Base-by-base conservation (phyloP, 2,888 invertebrate species). In the Lasioglossum villosulum region DNA sequence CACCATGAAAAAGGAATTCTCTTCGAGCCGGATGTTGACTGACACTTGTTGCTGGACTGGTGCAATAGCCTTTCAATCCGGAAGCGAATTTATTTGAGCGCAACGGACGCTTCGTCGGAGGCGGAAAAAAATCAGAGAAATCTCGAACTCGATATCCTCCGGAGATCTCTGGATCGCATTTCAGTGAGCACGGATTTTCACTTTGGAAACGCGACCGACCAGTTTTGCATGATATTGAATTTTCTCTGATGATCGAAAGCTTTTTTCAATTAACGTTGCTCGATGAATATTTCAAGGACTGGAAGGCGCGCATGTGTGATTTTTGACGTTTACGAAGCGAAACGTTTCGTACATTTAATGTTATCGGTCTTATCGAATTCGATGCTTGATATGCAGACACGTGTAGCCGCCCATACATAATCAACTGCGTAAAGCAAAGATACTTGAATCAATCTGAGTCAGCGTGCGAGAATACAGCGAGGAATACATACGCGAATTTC, bases 21-120 rank as follows among this genome's bases (percentile, higher is more conserved):
- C n/a, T 68, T 37, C 45, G 27, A 6, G 14, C 5, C 39, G 52
- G 19, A 30, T 59, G 45, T 37, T 75, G 72, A 30, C 77, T 87
- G 89, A 85, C 89, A 89, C 89, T 89, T 89, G 89, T 89, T 89
- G 86, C 89, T 87, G 71, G 63, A 72, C 6, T 37, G 72, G 82
- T 75, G 80, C 78, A 80, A 80, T 66, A 80, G 84, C 77, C 77
- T 78, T 81, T 78, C 68, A 27, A 27, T 70, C 45, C 48, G 68
- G 34, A 30, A 30, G 42, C 56, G 56, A 19, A 74, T 52, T 27
- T n/a, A 34, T 30, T 27, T 12, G 23, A 37, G 34, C 12, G 8
- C 37, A 23, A 37, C 23, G 66, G 66, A 66, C 23, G 37, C 8
- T 37, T 37, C 66, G 8, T 19, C 34, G 8, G 2, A 8, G 19